Percentiles rank a stretch among this genome's conserved stretches.
Conservation (phyloP, 37 sponge, comb jelly and placozoan species). For the Aphrocallistes beatrix region DNA sequence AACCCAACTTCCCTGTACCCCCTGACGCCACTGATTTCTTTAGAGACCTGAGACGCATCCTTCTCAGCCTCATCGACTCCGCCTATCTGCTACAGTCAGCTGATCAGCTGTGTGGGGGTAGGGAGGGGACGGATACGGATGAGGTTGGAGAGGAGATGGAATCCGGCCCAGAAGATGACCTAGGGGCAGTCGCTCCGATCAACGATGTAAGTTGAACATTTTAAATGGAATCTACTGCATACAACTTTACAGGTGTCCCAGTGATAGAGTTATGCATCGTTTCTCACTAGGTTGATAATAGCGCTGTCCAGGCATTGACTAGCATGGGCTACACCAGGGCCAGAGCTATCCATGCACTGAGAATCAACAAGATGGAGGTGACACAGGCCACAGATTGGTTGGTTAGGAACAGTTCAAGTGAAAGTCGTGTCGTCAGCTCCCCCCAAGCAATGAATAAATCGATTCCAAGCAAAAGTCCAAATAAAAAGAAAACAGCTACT, state of each 20-base stretch:
- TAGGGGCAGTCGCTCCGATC: not conserved
- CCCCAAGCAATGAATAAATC: not conserved
- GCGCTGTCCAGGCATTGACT: not conserved
- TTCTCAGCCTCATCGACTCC: not conserved
- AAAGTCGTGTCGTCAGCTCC: not conserved
- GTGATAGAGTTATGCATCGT: not conserved
- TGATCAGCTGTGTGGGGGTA: not conserved
- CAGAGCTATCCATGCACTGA: not conserved
- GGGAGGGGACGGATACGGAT: not conserved
- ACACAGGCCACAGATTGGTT: not conserved
- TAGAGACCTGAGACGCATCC: not conserved
- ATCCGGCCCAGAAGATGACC: not conserved
- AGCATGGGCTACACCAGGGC: not conserved
- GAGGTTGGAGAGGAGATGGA: conserved; percentile 7
- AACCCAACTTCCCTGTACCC: not conserved
- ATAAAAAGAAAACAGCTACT: not conserved
- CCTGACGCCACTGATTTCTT: conserved; percentile 1
- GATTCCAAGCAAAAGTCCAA: not conserved
- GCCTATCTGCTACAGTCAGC: conserved; percentile 1
- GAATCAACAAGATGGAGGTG: conserved; percentile 1
- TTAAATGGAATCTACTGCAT: not conserved
- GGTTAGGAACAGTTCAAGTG: not conserved
- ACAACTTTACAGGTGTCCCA: not conserved
- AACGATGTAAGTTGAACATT: not conserved
- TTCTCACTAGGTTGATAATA: not conserved